Evolutionary conservation across 2,888 invertebrate genomes (phyloP).

Genomic region (Dicyrtoma fusca): DNA sequence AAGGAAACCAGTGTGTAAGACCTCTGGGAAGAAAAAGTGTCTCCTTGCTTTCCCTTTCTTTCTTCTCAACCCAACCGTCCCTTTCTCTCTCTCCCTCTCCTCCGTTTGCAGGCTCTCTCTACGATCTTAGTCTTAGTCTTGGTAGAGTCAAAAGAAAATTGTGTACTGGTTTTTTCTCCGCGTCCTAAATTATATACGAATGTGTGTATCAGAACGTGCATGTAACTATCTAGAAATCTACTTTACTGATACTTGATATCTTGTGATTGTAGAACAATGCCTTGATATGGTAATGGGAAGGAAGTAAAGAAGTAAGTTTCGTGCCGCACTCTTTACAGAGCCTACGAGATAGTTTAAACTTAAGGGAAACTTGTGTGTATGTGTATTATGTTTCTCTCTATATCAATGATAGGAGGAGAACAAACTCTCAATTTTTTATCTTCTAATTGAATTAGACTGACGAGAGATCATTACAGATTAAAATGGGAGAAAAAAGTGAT

Average conservation of each 20-base stretch:
- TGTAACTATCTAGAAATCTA: not conserved
- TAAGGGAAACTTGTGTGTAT: not conserved
- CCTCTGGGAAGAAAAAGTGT: slow-evolving; percentile 11
- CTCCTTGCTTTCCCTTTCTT: slow-evolving; percentile 10
- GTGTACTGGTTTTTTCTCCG: no score
- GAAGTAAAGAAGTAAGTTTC: not conserved
- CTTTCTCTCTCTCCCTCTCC: not conserved
- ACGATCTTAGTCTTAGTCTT: not conserved
- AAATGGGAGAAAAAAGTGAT: slow-evolving; percentile 56
- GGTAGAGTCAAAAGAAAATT: not conserved
- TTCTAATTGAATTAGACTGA: slow-evolving; percentile 57
- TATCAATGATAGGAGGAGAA: slow-evolving; percentile 30
- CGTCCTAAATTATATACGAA: no score
- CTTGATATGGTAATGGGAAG: not conserved
- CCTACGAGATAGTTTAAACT: no score
- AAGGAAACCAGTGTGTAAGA: slow-evolving; percentile 28
- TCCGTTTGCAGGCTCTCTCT: not conserved
- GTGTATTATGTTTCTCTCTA: not conserved
- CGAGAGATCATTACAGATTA: slow-evolving; percentile 57
- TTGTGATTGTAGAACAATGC: not conserved
- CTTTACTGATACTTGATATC: not conserved
- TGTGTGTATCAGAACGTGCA: no score
- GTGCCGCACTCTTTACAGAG: not conserved
- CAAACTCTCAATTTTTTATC: slow-evolving; percentile 44
- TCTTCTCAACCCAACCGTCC: not conserved